Evolutionary conservation across 2,888 invertebrate genomes (phyloP), one percentile per base, ranked within the genome.

Genomic region (Alentia gelatinosa): DNA sequence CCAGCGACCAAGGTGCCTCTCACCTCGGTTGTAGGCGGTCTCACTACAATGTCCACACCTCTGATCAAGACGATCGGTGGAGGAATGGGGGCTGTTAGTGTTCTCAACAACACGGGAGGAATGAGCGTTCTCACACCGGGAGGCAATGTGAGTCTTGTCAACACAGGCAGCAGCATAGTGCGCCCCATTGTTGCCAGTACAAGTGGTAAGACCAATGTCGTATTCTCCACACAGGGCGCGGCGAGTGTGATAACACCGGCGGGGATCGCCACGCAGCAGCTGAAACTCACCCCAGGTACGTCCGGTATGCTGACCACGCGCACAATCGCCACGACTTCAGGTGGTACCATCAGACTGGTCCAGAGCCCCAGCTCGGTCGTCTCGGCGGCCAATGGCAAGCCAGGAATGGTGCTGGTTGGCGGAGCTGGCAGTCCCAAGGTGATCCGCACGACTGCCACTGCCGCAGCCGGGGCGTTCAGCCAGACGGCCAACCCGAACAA

Each of bases 401-500:
- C 68, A 30, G 39, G 68, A 12, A 50, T 86, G 42, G 86, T 86
- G 40, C 35, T 86, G 19, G 30, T 47, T 1, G 37, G 33, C 4
- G 79, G 79, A 4, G 19, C 39, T 4, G 79, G 79, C 39, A 39
- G 79, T 23, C 75, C 88, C 15, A 37, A 42, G 15, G 79, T 50
- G 33, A 30, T 33, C 5, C 79, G 39, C 30, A 35, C 33, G 15
- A 12, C 23, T 15, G 40, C 42, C 7, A 26, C 89, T 23, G 33
- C 63, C 15, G 15, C 89, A 1, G 68, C 35, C 23, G 37, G 26
- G 15, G 68, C 37, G n/a, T 23, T 39, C 33, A 19, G 74, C 75
- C 47, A 47, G 33, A n/a, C 30, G 37, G n/a, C 47, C 89, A 83
- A 75, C 83, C 47, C 84, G 37, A 89, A 90, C 74, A 92, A 92